phyloP scores from a whole-genome alignment of 2,797 vertebrate species.

The Chelmon rostratus region DNA sequence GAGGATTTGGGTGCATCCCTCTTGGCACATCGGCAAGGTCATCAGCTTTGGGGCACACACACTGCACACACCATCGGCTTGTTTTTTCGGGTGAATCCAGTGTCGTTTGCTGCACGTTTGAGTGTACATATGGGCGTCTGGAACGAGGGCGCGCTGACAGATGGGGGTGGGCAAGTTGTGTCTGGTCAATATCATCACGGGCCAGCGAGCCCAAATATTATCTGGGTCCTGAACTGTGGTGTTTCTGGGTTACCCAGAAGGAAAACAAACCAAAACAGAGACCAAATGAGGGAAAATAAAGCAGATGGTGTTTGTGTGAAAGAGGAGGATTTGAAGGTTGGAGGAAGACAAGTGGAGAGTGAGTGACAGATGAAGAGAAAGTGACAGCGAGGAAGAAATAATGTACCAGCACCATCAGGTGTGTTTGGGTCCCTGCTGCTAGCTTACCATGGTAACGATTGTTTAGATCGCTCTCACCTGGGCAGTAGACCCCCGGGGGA shows the following conservation, averaged over 20 bases:
- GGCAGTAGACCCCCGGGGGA: conserved; percentile 50
- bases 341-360: conserved; percentile 10
- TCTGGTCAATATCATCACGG: conserved; percentile 77
- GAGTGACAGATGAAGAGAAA: conserved; percentile 8
- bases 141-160: conserved; percentile 65
- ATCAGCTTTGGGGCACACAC: conserved; percentile 26
- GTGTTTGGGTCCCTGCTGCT: conserved; percentile 64
- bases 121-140: conserved; percentile 53
- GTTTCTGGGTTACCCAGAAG: conserved; percentile 46
- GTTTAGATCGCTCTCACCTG: conserved; percentile 67
- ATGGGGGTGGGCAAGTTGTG: conserved; percentile 65
- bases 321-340: conserved; percentile 3
- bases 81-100: conserved; percentile 36
- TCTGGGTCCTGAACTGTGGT: conserved; percentile 37
- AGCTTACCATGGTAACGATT: conserved; percentile 62
- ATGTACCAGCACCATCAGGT: conserved; percentile 42
- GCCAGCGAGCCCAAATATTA: conserved; percentile 68
- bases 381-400: not conserved
- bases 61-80: conserved; percentile 22
- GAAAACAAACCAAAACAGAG: conserved; percentile 9
- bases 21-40: conserved; percentile 20
- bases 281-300: not conserved
- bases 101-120: conserved; percentile 20
- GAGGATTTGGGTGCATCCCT: conserved; percentile 27
- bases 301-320: conserved; percentile 47